Evolutionary conservation across 2,797 vertebrate species (phyloP).

Genomic region (Limosa lapponica): DNA sequence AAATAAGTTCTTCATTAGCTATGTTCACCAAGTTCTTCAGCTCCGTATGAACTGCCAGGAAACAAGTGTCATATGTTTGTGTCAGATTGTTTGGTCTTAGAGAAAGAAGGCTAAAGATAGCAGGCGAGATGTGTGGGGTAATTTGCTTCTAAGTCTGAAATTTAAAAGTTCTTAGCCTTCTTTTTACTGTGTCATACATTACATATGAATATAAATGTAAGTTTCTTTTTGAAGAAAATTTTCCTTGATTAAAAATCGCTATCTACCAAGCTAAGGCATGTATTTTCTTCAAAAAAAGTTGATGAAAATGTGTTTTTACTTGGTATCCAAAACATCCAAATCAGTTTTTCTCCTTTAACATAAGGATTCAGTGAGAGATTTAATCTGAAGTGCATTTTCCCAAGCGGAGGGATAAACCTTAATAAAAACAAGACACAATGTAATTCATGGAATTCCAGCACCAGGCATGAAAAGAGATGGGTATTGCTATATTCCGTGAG

Average conservation of each 20-base stretch:
- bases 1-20: not conserved
- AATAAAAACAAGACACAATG: constrained; percentile 19
- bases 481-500: not conserved
- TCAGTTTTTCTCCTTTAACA: not conserved
- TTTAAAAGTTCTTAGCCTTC: not conserved
- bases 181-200: not conserved
- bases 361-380: not conserved
- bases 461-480: not conserved
- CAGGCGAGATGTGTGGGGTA: not conserved
- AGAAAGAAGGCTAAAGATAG: not conserved
- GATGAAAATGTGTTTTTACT: not conserved
- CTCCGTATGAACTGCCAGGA: not conserved
- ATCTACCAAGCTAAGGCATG: not conserved
- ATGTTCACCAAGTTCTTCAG: not conserved
- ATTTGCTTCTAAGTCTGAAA: not conserved
- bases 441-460: not conserved
- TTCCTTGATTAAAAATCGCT: constrained; percentile 2
- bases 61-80: not conserved
- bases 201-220: not conserved
- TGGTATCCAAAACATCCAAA: not conserved
- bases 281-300: not conserved
- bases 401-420: not conserved
- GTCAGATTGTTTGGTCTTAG: not conserved
- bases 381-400: not conserved
- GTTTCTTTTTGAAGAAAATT: not conserved